Evolutionary conservation across 2,888 invertebrate genomes (phyloP), one percentile per base, ranked within the genome.

Genomic region (Strigamia maritima): DNA sequence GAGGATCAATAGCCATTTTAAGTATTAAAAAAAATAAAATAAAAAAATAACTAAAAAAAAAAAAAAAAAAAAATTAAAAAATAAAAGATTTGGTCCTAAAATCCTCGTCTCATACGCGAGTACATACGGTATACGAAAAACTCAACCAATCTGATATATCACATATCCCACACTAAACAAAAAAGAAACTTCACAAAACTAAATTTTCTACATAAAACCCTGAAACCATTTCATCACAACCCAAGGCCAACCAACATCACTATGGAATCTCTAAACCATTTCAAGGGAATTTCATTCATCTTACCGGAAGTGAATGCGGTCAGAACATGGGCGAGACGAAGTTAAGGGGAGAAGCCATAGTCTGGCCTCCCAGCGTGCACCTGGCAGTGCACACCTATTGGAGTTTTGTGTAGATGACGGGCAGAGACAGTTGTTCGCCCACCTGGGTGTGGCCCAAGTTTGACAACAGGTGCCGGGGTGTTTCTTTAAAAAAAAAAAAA

Each of bases 391-490:
- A 65, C 65, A 65, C 65, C 49, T 26, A 26, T 65, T 65, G 24
- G 16, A 65, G 65, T 65, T 65, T 44, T 65, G 26, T 65, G 65
- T 65, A 7, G 65, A 65, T 26, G 65, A 26, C 65, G 65, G 65
- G 65, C 26, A 65, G 26, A 65, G 65, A 65, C 65, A 65, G 26
- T 65, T 65, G 65, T 65, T 65, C 65, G 65, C 65, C 65, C 65
- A 65, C 65, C 28, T 65, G 65, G 65, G 65, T 65, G 65, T 65
- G 65, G 8, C 26, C 65, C 24, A 24, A 65, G 65, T 65, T 65
- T 65, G 65, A 65, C 65, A 65, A 65, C 65, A 65, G 65, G 65
- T 65, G 65, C 65, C 65, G 65, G 65, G 65, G 65, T 65, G 49
- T 49, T 49, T 49, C 19, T 14, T 16, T 12, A 2, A 19, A 19